These are phyloP conservation scores for Probaryconus sp. DNA, from an alignment of 1,140 invertebrate genomes.

Conservation along the genomic window DNA sequence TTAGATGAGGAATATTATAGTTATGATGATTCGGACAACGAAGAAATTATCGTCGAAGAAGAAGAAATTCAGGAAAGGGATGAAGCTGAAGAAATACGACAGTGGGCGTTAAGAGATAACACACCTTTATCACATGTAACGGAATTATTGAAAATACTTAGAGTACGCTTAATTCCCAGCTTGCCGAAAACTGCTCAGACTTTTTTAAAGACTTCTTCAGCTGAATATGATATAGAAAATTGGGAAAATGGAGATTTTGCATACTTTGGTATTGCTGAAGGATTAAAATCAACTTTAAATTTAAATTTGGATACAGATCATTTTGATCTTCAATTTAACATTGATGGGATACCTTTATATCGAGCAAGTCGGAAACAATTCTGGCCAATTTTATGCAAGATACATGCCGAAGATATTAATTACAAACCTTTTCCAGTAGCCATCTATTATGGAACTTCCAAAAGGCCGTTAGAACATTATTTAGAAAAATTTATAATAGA, in stretches of 20 bases:
- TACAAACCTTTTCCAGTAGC: constrained; percentile 21
- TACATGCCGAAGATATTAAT: background rate
- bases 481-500: constrained; percentile 17
- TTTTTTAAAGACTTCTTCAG: too few relatives aligned
- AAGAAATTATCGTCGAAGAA: too few relatives aligned
- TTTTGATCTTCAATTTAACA: constrained; percentile 1
- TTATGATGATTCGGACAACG: too few relatives aligned
- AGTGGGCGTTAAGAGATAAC: too few relatives aligned
- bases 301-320: background rate
- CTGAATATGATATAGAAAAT: too few relatives aligned
- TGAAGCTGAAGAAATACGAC: too few relatives aligned
- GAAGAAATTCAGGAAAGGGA: too few relatives aligned
- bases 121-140: too few relatives aligned
- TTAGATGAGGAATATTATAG: too few relatives aligned
- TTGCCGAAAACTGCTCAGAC: too few relatives aligned
- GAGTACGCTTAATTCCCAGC: too few relatives aligned
- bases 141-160: too few relatives aligned
- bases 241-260: background rate
- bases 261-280: constrained; percentile 10
- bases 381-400: constrained; percentile 1
- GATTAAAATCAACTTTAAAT: background rate
- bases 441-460: constrained; percentile 17
- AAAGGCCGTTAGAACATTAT: constrained; percentile 17
- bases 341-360: constrained; percentile 12
- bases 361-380: background rate